Evolutionary conservation across 2,888 invertebrate species (phyloP), one percentile per base, ranked within the genome.

Genomic region (Atrina japonica): DNA sequence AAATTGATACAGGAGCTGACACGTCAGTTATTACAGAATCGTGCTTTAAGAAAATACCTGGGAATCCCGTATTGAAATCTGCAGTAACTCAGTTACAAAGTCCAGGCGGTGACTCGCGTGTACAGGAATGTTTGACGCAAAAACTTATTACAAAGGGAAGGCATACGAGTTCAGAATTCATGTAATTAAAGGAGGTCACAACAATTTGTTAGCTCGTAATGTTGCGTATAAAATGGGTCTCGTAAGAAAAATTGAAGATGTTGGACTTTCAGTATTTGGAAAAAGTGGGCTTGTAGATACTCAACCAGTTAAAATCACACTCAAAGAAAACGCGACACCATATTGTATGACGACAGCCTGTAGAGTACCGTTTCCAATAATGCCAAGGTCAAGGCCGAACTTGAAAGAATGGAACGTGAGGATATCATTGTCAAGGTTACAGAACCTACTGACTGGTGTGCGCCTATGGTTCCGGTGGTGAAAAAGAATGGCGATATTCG

Each of bases 391-490:
- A 30, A 69, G 56, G 47, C 16, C 16, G 76, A 78, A 43, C 53
- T 75, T 5, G 16, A 70, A 9, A 35, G 70, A 9, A 66, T 77
- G 67, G 66, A 74, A 35, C 5, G 55, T 5, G 69, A 58, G 2
- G 70, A 64, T 7, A 71, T 80, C 35, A 74, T 80, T 58, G 29
- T 75, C 35, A 49, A 52, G 11, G 60, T 74, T 0, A 74, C 67
- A 16, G 66, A 67, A n/a, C 74, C 76, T 14, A 73, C 70, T 2
- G 68, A 74, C 1, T 78, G 78, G 75, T 72, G 67, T 52, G 59
- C 73, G 11, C 67, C 68, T 1, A 70, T 73, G 47, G 75, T 70
- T 23, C 67, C 75, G 9, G 75, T 75, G 11, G 52, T 73, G 9
- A 77, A 73, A 29, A 59, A 60, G 23, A 69, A 63, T 29, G 69